Evolutionary conservation across 2,797 vertebrate species (phyloP), one percentile per base, ranked within the genome.

Genomic region (Salmo trutta): DNA sequence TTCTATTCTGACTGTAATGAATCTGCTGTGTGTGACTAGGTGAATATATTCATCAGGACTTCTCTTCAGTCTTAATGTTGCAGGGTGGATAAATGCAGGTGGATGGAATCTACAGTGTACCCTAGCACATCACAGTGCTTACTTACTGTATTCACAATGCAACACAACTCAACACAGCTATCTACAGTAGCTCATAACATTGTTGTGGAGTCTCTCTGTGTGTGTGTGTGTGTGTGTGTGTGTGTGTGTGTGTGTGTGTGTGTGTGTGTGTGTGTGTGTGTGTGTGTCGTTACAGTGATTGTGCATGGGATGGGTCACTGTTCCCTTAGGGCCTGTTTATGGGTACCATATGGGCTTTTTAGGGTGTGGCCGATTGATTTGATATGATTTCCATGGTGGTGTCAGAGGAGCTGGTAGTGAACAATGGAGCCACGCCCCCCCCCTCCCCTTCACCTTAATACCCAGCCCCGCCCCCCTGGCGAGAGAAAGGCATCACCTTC

Each of bases 311-410:
- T 5, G 56, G 53, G 59, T 66, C 56, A 53, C 7, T 5, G 69
- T 72, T 78, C 62, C 76, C 86, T 81, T 62, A 2, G 77, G 79
- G 62, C 81, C 90, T 88, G 87, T 91, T 88, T 92, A 92, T 47
- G 92, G 85, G 86, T 80, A 87, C 88, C 82, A 79, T 92, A 92
- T 93, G 91, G 91, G 91, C 88, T 77, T 93, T 91, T 91, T 91
- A 89, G 86, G 83, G 88, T 76, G 85, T 90, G 80, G 85, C 90
- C 88, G 91, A 96, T 95, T 90, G 90, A 91, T 95, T 95, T 89
- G 86, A 86, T 85, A 91, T 79, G 90, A 85, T 88, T 87, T 84
- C 82, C 84, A 77, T 80, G 85, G 78, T 84, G 79, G 67, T 82
- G 64, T 82, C 53, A 24, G 56, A 52, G 31, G n/a, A 68, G 65